phyloP scores from a whole-genome alignment of 2,888 invertebrate species.

The Mesodorylaimus sp. region DNA sequence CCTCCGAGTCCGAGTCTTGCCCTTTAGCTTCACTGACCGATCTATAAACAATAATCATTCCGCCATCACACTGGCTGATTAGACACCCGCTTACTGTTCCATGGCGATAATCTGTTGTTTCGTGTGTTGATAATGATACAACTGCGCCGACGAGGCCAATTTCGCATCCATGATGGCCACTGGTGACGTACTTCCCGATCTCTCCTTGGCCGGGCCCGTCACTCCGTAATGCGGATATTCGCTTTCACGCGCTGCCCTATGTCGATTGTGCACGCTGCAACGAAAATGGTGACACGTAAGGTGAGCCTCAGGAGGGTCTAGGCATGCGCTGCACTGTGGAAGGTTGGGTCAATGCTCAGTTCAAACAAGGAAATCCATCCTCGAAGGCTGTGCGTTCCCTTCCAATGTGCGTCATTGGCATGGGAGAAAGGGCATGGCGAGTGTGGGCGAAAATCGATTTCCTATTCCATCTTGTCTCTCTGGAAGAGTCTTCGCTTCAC shows the following conservation, averaged over 20 bases:
- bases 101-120: slow-evolving; percentile 92
- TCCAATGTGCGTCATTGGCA: too few relatives aligned
- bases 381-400: too few relatives aligned
- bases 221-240: slow-evolving; percentile 93
- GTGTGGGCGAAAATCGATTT: too few relatives aligned
- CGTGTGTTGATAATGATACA: slow-evolving; percentile 99
- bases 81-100: slow-evolving; percentile 29
- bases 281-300: not conserved
- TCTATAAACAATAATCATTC: slow-evolving; percentile 4
- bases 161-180: slow-evolving; percentile 71
- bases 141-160: slow-evolving; percentile 92
- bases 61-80: not conserved
- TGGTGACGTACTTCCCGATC: slow-evolving; percentile 13
- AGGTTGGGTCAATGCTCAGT: too few relatives aligned
- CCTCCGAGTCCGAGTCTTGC: slow-evolving; percentile 20
- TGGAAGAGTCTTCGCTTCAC: too few relatives aligned
- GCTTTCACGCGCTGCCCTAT: slow-evolving; percentile 73
- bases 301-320: too few relatives aligned
- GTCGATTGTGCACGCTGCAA: slow-evolving; percentile 58
- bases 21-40: slow-evolving; percentile 18
- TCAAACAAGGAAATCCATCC: too few relatives aligned
- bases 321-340: too few relatives aligned
- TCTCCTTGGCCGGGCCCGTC: slow-evolving; percentile 50
- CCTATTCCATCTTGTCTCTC: too few relatives aligned
- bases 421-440: too few relatives aligned